Percentiles rank a stretch among this genome's conserved stretches.
Evolutionary conservation across 2,888 invertebrate genomes (phyloP).

Genomic region (Gymnocheta viridis): DNA sequence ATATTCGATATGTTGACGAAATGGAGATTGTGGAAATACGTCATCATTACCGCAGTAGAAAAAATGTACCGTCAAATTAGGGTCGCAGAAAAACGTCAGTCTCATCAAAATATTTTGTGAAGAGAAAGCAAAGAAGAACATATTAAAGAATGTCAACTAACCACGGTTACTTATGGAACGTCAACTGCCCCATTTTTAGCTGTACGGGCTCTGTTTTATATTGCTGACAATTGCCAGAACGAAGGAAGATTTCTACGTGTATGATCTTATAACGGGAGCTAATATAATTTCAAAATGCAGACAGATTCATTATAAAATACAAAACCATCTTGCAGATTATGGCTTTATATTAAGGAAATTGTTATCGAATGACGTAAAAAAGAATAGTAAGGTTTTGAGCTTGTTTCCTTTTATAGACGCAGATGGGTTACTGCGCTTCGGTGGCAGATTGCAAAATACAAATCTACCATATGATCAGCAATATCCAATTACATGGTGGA

Average conservation of each 20-base stretch:
- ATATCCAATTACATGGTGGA: constrained; percentile 9
- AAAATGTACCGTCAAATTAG: constrained; percentile 73
- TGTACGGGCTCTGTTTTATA: constrained; percentile 58
- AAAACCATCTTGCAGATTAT: constrained; percentile 31
- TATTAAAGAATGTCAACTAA: constrained; percentile 68
- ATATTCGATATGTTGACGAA: neutral
- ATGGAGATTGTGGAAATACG: constrained; percentile 62
- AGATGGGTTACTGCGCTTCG: constrained; percentile 35
- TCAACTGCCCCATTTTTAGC: constrained; percentile 70
- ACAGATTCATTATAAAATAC: constrained; percentile 28
- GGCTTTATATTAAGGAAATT: constrained; percentile 68
- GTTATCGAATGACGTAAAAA: no score
- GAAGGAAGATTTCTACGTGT: constrained; percentile 63
- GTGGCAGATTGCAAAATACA: constrained; percentile 28
- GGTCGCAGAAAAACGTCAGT: constrained; percentile 66
- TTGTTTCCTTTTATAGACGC: constrained; percentile 21
- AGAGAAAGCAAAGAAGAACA: constrained; percentile 55
- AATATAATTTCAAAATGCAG: constrained; percentile 59
- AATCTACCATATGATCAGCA: neutral
- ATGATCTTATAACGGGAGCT: constrained; percentile 63
- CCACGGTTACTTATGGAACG: constrained; percentile 73
- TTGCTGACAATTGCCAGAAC: constrained; percentile 14
- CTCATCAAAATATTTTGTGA: constrained; percentile 73
- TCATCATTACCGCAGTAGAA: constrained; percentile 73
- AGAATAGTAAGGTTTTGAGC: neutral